Percentiles rank a stretch among this genome's conserved stretches.
Conservation (phyloP, 2,113 vertebrate genomes). For the Pagrus major region DNA sequence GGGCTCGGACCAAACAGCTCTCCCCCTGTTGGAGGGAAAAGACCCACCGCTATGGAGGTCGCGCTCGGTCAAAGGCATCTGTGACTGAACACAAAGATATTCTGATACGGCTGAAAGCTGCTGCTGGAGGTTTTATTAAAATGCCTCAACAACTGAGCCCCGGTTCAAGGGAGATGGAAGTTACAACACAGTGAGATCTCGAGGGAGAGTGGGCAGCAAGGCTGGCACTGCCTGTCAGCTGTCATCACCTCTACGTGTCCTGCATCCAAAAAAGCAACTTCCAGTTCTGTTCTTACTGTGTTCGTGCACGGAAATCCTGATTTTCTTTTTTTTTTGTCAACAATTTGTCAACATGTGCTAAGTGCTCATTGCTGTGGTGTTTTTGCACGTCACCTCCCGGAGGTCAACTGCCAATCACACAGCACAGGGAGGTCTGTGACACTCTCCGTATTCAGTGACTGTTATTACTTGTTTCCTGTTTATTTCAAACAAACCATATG, state of each 20-base stretch:
- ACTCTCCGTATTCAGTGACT: neutral
- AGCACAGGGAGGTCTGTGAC: constrained; percentile 27
- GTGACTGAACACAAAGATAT: constrained; percentile 55
- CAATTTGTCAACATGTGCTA: constrained; percentile 58
- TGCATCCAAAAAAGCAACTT: constrained; percentile 37
- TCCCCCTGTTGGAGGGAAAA: constrained; percentile 42
- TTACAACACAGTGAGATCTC: constrained; percentile 14
- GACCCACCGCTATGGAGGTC: constrained; percentile 58
- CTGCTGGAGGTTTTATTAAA: constrained; percentile 52
- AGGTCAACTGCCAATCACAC: constrained; percentile 63
- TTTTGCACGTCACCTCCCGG: constrained; percentile 58
- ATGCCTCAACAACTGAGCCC: neutral
- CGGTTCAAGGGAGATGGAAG: constrained; percentile 19
- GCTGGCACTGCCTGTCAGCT: constrained; percentile 33
- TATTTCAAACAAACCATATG: neutral
- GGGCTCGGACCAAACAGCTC: constrained; percentile 59
- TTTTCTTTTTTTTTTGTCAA: constrained; percentile 42
- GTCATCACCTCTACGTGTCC: constrained; percentile 22
- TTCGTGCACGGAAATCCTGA: constrained; percentile 11
- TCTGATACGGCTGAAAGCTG: constrained; percentile 53
- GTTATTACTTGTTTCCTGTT: constrained; percentile 24
- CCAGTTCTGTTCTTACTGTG: neutral
- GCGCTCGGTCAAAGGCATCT: constrained; percentile 53
- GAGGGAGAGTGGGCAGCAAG: neutral
- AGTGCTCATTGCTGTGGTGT: constrained; percentile 50